Evolutionary conservation across 2,113 vertebrate species (phyloP).

Genomic region (Asarcornis scutulata): DNA sequence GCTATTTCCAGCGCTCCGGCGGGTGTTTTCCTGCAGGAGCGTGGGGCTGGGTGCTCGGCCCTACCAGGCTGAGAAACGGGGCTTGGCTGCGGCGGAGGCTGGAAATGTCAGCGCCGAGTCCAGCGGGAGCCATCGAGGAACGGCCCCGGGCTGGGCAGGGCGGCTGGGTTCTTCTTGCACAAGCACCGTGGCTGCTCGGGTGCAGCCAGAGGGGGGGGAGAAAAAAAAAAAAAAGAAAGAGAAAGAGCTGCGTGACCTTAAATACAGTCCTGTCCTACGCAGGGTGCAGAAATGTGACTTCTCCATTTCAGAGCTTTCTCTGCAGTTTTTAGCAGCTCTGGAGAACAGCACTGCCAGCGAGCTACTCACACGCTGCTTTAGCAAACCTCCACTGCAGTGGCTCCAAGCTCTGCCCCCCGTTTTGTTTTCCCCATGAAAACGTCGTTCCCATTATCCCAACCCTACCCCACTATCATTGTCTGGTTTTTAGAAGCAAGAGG

Average conservation of each 20-base stretch:
- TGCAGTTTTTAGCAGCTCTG: not conserved
- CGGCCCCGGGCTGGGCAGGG: accelerated
- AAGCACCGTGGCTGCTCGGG: accelerated
- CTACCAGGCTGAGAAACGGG: not conserved
- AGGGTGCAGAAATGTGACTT: not conserved
- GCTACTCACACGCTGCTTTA: not conserved
- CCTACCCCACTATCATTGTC: not conserved
- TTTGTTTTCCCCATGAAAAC: not conserved
- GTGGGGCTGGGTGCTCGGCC: accelerated
- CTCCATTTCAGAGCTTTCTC: not conserved
- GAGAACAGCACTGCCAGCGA: not conserved
- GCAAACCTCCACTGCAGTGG: not conserved
- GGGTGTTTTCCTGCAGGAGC: not conserved
- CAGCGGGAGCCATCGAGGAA: not conserved
- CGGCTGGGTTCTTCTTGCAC: not conserved
- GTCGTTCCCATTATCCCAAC: not conserved
- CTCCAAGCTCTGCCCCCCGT: not conserved
- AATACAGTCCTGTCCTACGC: not conserved
- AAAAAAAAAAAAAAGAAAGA: not conserved
- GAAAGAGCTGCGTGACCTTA: not conserved
- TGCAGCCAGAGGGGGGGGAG: not conserved
- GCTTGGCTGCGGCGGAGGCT: not conserved
- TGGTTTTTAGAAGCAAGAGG: not conserved
- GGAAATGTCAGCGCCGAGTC: accelerated
- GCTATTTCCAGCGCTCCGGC: not conserved